phyloP scores from a whole-genome alignment of 2,797 vertebrate species.

The Austrolebias charrua region DNA sequence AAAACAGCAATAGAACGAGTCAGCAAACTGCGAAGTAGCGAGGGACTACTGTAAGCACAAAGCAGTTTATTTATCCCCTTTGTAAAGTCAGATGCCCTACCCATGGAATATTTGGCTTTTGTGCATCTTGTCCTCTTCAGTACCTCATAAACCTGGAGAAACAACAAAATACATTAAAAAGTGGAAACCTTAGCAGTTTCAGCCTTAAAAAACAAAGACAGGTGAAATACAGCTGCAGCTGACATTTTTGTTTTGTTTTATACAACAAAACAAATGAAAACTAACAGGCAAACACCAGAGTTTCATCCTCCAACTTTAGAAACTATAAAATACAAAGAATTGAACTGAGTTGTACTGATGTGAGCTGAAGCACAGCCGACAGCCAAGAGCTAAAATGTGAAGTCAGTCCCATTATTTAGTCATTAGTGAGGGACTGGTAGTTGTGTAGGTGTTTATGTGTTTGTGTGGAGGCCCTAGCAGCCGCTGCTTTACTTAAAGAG shows the following conservation, averaged over 20 bases:
- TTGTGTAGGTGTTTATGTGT: slow-evolving; percentile 8
- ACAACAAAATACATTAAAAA: slow-evolving; percentile 33
- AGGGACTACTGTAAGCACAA: no score
- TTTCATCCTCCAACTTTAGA: background rate
- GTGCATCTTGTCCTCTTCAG: slow-evolving; percentile 91
- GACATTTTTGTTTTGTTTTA: background rate
- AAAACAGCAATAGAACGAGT: no score
- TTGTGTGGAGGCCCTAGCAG: background rate
- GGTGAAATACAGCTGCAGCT: background rate
- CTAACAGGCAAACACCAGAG: background rate
- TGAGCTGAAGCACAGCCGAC: slow-evolving; percentile 4
- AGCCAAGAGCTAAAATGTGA: slow-evolving; percentile 15
- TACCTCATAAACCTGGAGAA: slow-evolving; percentile 89
- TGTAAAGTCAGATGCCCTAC: slow-evolving; percentile 74
- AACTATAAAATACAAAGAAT: background rate
- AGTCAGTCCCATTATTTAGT: slow-evolving; percentile 27
- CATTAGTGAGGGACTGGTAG: slow-evolving; percentile 9
- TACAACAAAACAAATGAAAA: background rate
- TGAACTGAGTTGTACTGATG: slow-evolving; percentile 13
- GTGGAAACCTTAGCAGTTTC: background rate
- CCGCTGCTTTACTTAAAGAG: background rate
- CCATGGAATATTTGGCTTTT: slow-evolving; percentile 88
- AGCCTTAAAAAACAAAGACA: background rate
- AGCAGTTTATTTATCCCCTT: no score
- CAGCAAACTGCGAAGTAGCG: no score